Base-by-base conservation (phyloP, 2,888 invertebrate species). In the Pandemis corylana region DNA sequence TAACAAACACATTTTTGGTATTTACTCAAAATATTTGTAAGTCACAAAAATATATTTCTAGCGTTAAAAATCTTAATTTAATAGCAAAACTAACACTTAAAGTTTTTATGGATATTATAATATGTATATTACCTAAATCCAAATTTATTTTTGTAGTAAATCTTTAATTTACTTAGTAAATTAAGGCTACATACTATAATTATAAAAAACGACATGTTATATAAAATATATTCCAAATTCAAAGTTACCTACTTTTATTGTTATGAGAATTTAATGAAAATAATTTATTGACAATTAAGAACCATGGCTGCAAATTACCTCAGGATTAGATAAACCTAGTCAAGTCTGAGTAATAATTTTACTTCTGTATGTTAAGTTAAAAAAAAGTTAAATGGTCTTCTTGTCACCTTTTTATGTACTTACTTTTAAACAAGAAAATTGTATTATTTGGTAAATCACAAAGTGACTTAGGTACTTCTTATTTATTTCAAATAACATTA, bases 151-250 rank as follows among this genome's bases (percentile, higher is more conserved):
- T 74, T 74, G 74, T 74, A 74, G 74, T 61, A n/a, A 41, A 66
- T n/a, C 42, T 36, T 68, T 74, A 36, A 66, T 44, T 70, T 70
- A 70, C 28, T 36, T 66, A 70, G 65, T 74, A 70, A 73, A 64
- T 49, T 64, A 59, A 61, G 51, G 36, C 66, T n/a, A 53, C 51
- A 9, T 62, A 53, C 15, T 56, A 68, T 72, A 68, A 68, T 61
- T 72, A 63, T 72, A 67, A 71, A 46, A 41, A 53, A 42, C 41
- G 12, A 12, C 53, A 72, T 61, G 36, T 63, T 70, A 69, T 65
- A 53, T 53, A 67, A 36, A 69, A 76, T 79, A 84, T 85, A 86
- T 86, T 85, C 84, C 85, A 81, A 79, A 78, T 83, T 83, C 80
- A 80, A 76, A 84, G 75, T 80, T 81, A 79, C 80, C 82, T 82